Percentiles rank a stretch among this genome's conserved stretches.
phyloP scores from a whole-genome alignment of 1,140 invertebrate species.

The Sycophaga agraensis region DNA sequence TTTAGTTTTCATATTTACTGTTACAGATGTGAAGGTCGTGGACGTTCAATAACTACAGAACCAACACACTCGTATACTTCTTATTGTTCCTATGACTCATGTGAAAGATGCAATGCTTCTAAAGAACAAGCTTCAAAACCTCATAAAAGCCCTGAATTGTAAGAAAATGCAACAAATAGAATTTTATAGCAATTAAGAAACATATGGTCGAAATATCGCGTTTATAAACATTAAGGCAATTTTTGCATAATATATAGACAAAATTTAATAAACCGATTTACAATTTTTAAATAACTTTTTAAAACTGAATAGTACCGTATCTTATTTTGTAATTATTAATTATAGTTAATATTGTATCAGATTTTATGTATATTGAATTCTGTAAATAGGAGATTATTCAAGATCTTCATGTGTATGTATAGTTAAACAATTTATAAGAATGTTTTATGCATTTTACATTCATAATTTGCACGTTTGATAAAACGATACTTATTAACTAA shows the following conservation, averaged over 20 bases:
- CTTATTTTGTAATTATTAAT: neutral
- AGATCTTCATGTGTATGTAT: no score
- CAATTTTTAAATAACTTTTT: neutral
- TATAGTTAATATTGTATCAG: neutral
- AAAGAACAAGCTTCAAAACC: conserved; percentile 82
- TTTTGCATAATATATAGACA: neutral
- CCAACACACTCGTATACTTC: conserved; percentile 96
- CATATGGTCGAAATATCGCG: neutral
- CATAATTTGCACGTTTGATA: neutral
- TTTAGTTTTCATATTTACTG: conserved; percentile 92
- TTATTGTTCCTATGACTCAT: conserved; percentile 93
- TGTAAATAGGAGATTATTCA: conserved; percentile 27
- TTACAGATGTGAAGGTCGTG: conserved; percentile 98
- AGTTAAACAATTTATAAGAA: conserved; percentile 25
- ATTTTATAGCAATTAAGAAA: neutral
- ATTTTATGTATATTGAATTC: conserved; percentile 11
- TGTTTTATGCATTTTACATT: conserved; percentile 1
- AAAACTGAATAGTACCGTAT: neutral
- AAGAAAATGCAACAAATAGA: conserved; percentile 40
- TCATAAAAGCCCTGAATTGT: conserved; percentile 70
- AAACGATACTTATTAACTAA: neutral
- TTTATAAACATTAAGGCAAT: neutral
- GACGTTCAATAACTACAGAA: conserved; percentile 86
- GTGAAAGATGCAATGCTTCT: conserved; percentile 95
- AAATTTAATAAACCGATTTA: neutral